Evolutionary conservation across 2,888 invertebrate genomes (phyloP), one percentile per base, ranked within the genome.

Genomic region (Andrena hattorfiana): DNA sequence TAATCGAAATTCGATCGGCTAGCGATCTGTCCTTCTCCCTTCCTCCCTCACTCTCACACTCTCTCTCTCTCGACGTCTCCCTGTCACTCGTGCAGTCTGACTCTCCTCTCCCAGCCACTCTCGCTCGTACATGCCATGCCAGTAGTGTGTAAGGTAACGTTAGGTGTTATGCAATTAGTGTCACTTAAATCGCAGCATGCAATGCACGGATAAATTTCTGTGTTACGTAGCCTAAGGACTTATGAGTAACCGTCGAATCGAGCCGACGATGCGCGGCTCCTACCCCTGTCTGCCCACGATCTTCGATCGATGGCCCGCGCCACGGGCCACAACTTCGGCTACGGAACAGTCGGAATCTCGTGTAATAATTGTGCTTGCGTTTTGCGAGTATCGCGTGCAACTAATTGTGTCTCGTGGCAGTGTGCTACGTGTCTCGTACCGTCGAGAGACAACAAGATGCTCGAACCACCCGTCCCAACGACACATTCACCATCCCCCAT

Each of bases 141-240:
- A 35, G 26, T 70, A 42, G 67, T 60, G 63, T 64, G 66, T 63
- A 68, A 67, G 78, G 64, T 83, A 76, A 79, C 72, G 60, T 72
- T 76, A 80, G 73, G 66, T 75, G 75, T 69, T 76, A 71, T 69
- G 72, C 76, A 78, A 84, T 78, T 77, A 81, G 77, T 84, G 74
- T 85, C 81, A 62, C 69, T 81, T 78, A 76, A 85, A 73, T 84
- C 67, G 70, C 81, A 73, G 81, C 84, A 79, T 85, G 84, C 85
- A 81, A 74, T 62, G 73, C 78, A 75, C 77, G 81, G 78, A 74
- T 66, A 78, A 78, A 67, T 67, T 62, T 68, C 74, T 59, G 81
- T 78, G 59, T 72, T 70, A 23, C 35, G 60, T 77, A 80, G 70
- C 48, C 80, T 79, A 84, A 76, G 51, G 66, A 66, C 63, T 60